Evolutionary conservation across 2,888 invertebrate genomes (phyloP).

Genomic region (Disparrhopalites patrizii): DNA sequence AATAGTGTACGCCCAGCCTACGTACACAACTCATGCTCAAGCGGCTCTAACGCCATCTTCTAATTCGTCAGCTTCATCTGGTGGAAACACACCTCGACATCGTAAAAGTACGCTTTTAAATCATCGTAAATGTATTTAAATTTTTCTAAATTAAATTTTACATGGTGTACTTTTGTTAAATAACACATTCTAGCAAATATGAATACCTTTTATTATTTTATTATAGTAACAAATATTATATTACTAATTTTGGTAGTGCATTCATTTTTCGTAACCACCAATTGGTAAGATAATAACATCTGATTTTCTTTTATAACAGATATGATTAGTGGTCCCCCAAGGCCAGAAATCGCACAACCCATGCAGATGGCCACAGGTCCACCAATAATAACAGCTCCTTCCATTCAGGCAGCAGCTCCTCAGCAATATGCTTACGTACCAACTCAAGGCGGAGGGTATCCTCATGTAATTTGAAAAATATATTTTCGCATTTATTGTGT

Average conservation of each 20-base stretch:
- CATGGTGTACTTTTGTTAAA: too few species aligned
- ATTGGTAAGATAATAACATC: too few species aligned
- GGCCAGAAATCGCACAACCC: slow-evolving; percentile 63
- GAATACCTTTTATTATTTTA: too few species aligned
- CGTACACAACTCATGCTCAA: slow-evolving; percentile 32
- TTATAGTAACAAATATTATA: too few species aligned
- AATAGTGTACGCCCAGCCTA: slow-evolving; percentile 35
- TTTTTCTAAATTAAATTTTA: neutral
- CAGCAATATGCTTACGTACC: slow-evolving; percentile 55
- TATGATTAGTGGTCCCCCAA: slow-evolving; percentile 46
- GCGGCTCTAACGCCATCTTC: slow-evolving; percentile 43
- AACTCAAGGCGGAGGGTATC: slow-evolving; percentile 46
- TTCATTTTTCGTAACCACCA: too few species aligned
- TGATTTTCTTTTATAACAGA: slow-evolving; percentile 3
- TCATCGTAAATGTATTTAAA: slow-evolving; percentile 33
- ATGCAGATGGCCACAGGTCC: slow-evolving; percentile 83
- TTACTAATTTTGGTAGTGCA: too few species aligned
- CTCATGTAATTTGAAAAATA: too few species aligned
- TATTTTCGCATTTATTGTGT: too few species aligned
- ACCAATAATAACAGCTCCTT: slow-evolving; percentile 77
- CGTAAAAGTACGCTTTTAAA: too few species aligned
- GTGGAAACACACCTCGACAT: slow-evolving; percentile 43
- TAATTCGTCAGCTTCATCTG: slow-evolving; percentile 42
- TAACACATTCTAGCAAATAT: too few species aligned
- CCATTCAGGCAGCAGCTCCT: slow-evolving; percentile 61